Percentiles rank a stretch among this genome's conserved stretches.
These are phyloP conservation scores for Acrobasis consociella DNA, from an alignment of 2,888 invertebrate genomes.

Conservation along the genomic window DNA sequence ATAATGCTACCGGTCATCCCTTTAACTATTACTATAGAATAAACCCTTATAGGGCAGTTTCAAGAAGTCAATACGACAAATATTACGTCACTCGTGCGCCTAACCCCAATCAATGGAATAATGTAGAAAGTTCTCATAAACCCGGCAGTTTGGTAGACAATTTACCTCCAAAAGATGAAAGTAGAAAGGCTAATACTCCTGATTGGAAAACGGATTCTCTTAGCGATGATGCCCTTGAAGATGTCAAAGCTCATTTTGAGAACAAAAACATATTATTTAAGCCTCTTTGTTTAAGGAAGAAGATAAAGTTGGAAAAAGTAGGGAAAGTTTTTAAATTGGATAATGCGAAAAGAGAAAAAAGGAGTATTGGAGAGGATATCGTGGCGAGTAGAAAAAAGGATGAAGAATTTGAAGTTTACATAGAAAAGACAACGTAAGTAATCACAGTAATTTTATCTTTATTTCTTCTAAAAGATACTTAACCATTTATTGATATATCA, in stretches of 20 bases:
- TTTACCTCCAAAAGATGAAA: constrained; percentile 18
- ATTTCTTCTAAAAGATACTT: neutral
- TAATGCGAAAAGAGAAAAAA: constrained; percentile 49
- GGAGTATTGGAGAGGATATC: constrained; percentile 31
- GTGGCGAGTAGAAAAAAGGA: constrained; percentile 17
- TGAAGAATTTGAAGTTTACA: constrained; percentile 47
- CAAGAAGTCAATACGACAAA: constrained; percentile 4
- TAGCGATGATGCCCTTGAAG: constrained; percentile 54
- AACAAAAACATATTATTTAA: constrained; percentile 51
- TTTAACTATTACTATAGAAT: constrained; percentile 31
- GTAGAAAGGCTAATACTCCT: constrained; percentile 28
- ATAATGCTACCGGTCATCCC: constrained; percentile 42
- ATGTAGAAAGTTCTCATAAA: neutral
- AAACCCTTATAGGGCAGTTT: constrained; percentile 26
- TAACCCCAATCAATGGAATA: neutral
- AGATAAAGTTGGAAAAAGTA: constrained; percentile 61
- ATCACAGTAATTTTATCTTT: neutral
- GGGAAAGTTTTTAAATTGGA: constrained; percentile 61
- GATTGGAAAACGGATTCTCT: constrained; percentile 63
- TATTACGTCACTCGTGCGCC: neutral
- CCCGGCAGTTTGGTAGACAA: constrained; percentile 22
- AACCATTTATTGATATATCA: constrained; percentile 12
- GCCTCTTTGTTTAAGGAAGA: constrained; percentile 56
- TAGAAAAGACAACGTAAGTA: constrained; percentile 67
- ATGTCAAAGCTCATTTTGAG: constrained; percentile 59